Evolutionary conservation across 2,888 invertebrate species (phyloP).

Genomic region (Herminia tarsipennalis): DNA sequence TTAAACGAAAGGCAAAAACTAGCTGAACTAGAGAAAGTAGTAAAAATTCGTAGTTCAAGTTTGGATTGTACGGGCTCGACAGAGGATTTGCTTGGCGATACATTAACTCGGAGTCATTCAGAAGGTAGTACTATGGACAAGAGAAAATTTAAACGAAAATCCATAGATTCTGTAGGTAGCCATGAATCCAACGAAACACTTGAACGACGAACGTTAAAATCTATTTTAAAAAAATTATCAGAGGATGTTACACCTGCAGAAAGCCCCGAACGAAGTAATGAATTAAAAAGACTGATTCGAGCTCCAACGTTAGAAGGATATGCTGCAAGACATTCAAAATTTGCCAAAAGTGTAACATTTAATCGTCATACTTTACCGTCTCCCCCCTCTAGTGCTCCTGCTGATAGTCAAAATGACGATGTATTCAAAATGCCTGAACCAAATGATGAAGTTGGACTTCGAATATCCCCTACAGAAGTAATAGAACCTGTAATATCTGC

Average conservation of each 20-base stretch:
- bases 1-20: conserved; percentile 94
- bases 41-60: conserved; percentile 92
- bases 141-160: conserved; percentile 78
- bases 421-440: conserved; percentile 72
- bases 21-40: conserved; percentile 91
- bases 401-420: conserved; percentile 62
- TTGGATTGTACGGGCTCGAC: conserved; percentile 89
- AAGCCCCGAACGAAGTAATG: conserved; percentile 81
- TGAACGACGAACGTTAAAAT: conserved; percentile 92
- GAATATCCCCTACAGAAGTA: conserved; percentile 45
- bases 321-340: conserved; percentile 94
- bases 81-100: conserved; percentile 84
- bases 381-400: conserved; percentile 87
- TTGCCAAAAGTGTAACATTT: conserved; percentile 95
- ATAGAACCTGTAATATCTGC: conserved; percentile 44
- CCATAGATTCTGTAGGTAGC: conserved; percentile 67
- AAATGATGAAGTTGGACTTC: conserved; percentile 39
- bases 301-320: conserved; percentile 95
- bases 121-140: conserved; percentile 92
- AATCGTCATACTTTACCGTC: conserved; percentile 94
- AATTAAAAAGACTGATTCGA: conserved; percentile 89
- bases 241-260: conserved; percentile 86
- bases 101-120: conserved; percentile 91
- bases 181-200: conserved; percentile 91
- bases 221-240: conserved; percentile 93